These are phyloP conservation scores for Caranx melampygus DNA, from an alignment of 2,113 vertebrate genomes.

Conservation along the genomic window DNA sequence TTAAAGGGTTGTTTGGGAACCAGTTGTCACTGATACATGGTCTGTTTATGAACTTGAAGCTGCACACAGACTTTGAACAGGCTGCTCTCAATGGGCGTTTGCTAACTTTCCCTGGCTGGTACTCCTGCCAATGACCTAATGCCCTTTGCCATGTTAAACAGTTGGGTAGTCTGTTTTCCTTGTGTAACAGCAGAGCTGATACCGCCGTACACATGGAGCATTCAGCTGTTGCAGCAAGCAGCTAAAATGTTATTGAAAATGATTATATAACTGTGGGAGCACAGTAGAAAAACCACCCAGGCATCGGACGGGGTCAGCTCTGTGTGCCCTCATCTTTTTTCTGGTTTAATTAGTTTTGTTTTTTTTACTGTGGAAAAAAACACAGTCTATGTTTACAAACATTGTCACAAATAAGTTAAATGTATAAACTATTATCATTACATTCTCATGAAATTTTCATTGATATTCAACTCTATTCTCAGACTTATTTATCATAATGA, in stretches of 20 bases:
- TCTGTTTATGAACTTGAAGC: not conserved
- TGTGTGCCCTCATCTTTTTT: too few species aligned
- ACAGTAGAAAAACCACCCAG: too few species aligned
- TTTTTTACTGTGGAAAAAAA: too few species aligned
- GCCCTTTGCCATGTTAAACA: not conserved
- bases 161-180: not conserved
- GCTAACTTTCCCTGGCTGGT: too few species aligned
- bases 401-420: not conserved
- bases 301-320: too few species aligned
- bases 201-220: not conserved
- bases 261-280: too few species aligned
- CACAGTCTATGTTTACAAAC: too few species aligned
- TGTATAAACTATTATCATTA: not conserved
- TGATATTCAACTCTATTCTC: too few species aligned
- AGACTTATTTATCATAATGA: not conserved
- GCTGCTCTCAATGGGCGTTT: not conserved
- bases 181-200: not conserved
- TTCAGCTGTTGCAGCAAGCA: too few species aligned
- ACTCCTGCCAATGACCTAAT: not conserved
- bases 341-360: too few species aligned
- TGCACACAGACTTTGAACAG: conserved; percentile 2
- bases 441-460: not conserved
- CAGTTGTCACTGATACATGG: not conserved
- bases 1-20: not conserved
- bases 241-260: too few species aligned